phyloP scores from a whole-genome alignment of 2,113 vertebrate genomes.

The Serranochromis macrocephalus region DNA sequence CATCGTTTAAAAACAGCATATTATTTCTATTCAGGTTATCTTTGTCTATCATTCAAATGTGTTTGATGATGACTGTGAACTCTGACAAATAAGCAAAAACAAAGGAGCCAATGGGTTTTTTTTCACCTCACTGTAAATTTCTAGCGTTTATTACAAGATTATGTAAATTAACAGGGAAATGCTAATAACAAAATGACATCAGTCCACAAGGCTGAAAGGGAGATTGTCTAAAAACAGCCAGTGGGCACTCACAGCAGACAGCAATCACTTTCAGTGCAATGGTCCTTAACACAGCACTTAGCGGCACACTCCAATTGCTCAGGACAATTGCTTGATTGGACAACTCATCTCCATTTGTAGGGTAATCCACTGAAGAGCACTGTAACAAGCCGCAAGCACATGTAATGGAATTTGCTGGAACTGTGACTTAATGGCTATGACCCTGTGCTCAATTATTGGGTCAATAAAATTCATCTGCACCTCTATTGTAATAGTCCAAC shows the following conservation, averaged over 20 bases:
- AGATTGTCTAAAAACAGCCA: background rate
- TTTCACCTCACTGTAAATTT: background rate
- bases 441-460: slow-evolving; percentile 14
- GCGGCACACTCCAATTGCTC: slow-evolving; percentile 10
- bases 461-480: background rate
- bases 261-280: slow-evolving; percentile 22
- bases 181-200: background rate
- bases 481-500: background rate
- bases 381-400: background rate
- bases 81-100: background rate
- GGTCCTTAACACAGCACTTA: slow-evolving; percentile 50
- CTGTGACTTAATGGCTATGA: slow-evolving; percentile 7
- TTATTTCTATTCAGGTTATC: background rate
- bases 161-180: background rate
- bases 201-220: background rate
- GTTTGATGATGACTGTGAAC: background rate
- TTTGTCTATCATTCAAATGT: background rate
- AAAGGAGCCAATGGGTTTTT: background rate
- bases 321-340: slow-evolving; percentile 45
- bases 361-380: slow-evolving; percentile 33
- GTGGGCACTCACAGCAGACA: slow-evolving; percentile 1
- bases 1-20: background rate
- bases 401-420: slow-evolving; percentile 39
- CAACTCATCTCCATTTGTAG: slow-evolving; percentile 54
- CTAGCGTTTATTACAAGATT: background rate